phyloP scores from a whole-genome alignment of 30 jellyfish, hydroid and myxozoan genomes.

The Pelagia noctiluca region DNA sequence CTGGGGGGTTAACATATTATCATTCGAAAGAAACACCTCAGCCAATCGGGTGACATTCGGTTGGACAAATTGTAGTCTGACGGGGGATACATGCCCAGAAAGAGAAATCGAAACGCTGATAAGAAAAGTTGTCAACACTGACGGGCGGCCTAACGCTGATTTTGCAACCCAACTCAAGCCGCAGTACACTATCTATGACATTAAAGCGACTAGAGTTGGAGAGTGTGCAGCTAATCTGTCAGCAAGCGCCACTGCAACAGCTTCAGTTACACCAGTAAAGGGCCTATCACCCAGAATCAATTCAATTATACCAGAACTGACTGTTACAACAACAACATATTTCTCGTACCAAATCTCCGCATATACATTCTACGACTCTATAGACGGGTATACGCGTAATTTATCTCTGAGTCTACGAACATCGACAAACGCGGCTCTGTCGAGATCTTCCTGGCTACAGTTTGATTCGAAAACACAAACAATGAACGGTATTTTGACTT shows the following conservation, averaged over 20 bases:
- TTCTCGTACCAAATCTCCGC: constrained; percentile 68
- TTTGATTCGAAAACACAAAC: constrained; percentile 61
- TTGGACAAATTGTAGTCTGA: constrained; percentile 90
- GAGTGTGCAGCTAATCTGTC: constrained; percentile 34
- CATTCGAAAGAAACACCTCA: constrained; percentile 49
- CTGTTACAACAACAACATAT: constrained; percentile 40
- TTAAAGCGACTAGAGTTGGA: constrained; percentile 51
- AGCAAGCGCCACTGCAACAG: not conserved
- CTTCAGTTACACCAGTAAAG: constrained; percentile 27
- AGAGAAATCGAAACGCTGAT: constrained; percentile 44
- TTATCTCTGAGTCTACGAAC: constrained; percentile 56
- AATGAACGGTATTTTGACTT: constrained; percentile 66
- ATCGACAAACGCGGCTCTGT: constrained; percentile 38
- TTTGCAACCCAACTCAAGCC: constrained; percentile 68
- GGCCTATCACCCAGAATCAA: constrained; percentile 51
- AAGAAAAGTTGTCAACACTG: constrained; percentile 46
- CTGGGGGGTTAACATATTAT: constrained; percentile 49
- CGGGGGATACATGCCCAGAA: constrained; percentile 68
- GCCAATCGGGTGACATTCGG: constrained; percentile 56
- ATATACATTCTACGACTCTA: constrained; percentile 68
- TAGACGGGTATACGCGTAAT: constrained; percentile 78
- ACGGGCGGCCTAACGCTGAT: constrained; percentile 65
- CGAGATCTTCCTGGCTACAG: constrained; percentile 82
- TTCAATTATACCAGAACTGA: constrained; percentile 49
- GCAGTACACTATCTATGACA: constrained; percentile 60